phyloP scores from a whole-genome alignment of 1,140 invertebrate genomes.

The Diorhabda sublineata region DNA sequence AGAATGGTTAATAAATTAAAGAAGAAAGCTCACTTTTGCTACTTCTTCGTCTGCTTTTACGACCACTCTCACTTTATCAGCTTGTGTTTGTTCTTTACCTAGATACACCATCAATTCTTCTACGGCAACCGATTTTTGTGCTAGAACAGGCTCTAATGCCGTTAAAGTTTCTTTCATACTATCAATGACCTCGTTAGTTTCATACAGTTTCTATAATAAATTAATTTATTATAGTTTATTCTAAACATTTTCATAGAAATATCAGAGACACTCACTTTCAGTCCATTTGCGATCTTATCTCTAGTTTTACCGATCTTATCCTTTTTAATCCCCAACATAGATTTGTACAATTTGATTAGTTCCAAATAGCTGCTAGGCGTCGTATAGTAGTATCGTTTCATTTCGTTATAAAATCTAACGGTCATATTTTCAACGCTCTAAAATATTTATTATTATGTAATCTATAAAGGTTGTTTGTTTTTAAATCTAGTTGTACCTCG shows the following conservation, averaged over 20 bases:
- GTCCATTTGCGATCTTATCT: conserved; percentile 71
- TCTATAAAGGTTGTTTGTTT: not conserved
- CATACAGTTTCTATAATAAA: conserved; percentile 68
- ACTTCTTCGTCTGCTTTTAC: conserved; percentile 74
- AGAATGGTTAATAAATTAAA: too few relatives aligned
- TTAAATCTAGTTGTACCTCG: conserved; percentile 49
- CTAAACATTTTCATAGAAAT: too few relatives aligned
- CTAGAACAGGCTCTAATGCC: conserved; percentile 78
- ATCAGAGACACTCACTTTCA: conserved; percentile 52
- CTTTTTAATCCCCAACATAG: conserved; percentile 61
- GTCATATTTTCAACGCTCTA: conserved; percentile 74
- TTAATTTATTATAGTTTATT: too few relatives aligned
- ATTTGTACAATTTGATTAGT: conserved; percentile 74
- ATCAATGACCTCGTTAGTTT: conserved; percentile 78
- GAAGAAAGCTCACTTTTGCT: conserved; percentile 59
- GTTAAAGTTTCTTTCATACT: conserved; percentile 85
- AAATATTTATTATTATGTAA: conserved; percentile 28
- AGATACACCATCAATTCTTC: conserved; percentile 70
- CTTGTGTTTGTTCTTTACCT: conserved; percentile 75
- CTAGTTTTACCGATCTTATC: conserved; percentile 62
- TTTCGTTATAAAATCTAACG: conserved; percentile 70
- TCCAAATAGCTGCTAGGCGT: conserved; percentile 87
- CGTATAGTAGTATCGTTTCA: conserved; percentile 80
- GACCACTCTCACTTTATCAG: conserved; percentile 72
- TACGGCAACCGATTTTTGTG: conserved; percentile 77